Base-by-base conservation (phyloP, 2,113 vertebrate genomes). In the Antigone vipio region DNA sequence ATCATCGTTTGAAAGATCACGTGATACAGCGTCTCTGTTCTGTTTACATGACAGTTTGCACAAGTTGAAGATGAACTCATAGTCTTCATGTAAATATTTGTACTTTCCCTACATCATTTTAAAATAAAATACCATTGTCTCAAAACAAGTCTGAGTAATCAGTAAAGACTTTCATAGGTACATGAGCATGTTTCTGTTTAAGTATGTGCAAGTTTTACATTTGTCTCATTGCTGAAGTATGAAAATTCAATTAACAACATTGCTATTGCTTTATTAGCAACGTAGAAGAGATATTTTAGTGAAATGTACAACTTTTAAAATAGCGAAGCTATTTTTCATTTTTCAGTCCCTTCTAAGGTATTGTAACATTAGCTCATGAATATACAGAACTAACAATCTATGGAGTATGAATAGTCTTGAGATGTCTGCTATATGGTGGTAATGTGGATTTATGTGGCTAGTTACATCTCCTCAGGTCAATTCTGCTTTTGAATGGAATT, bases 401-500 rank as follows among this genome's bases (percentile, higher is more conserved):
- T 89, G 77, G 58, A 83, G 47, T 89, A 92, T 89, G 87, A 95
- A 62, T 76, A 5, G 63, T 89, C 85, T 91, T 80, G 50, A 89
- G 64, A 92, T 95, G 81, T 91, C 93, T 95, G 62, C 79, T 92
- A 3, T 90, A 40, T 91, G 83, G 53, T 96, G 84, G 47, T 93
- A 95, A 91, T 95, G 66, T 68, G 82, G 93, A 87, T 93, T 96
- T 97, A 95, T 94, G 89, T 92, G 92, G 66, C 91, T 95, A 76
- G 88, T 94, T 93, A 84, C 87, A 44, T 58, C 81, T 96, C 85
- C 89, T 91, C 85, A 45, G 89, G 95, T 96, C 95, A 94, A 56
- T 96, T 95, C 89, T 96, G 86, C 92, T 94, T 95, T 96, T 96
- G 95, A 96, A 96, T 97, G 83, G 85, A 93, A 96, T 97, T 91